Base-by-base conservation (phyloP, 2,797 vertebrate species). In the Synanceia verrucosa region DNA sequence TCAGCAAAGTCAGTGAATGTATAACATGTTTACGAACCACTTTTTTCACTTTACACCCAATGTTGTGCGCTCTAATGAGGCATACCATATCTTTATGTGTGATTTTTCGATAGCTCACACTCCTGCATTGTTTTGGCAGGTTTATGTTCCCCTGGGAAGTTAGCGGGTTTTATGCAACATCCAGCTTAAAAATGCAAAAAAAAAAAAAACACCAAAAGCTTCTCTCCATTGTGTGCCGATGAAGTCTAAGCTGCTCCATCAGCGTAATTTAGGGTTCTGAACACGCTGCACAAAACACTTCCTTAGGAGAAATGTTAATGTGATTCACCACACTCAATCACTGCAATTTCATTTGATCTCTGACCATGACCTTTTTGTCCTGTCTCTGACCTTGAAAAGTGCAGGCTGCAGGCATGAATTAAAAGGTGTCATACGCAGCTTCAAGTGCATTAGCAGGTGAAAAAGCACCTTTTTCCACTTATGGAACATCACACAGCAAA, bases 281-380 rank as follows among this genome's bases (percentile, higher is more conserved):
- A 61, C 76, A 58, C 4, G 2, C 37, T 24, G n/a, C 3, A 6
- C 6, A 24, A 36, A 68, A 50, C 12, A 43, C 33, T 6, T 21
- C 14, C 51, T 24, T 9, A 31, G 36, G 8, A 65, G 1, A 62
- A 63, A 82, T 59, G 55, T 61, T 64, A 62, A 81, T 70, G 55
- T 24, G 44, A 73, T 52, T 70, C 75, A 47, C 5, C 0, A 1
- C 53, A 16, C 48, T 83, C 48, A 26, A 37, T 85, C 69, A 60
- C 68, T 55, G 79, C 33, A 4, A 14, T 47, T 67, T 31, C 21
- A 26, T 39, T 5, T 59, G 67, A 48, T 52, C 76, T 70, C 31
- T 4, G 55, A n/a, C 52, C 44, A 12, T 51, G 47, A 67, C 59
- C 66, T 6, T 10, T 13, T 36, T 4, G 9, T n/a, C 18, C 9